Base-by-base conservation (phyloP, 1,140 invertebrate species). In the Schlechtendalia chinensis region DNA sequence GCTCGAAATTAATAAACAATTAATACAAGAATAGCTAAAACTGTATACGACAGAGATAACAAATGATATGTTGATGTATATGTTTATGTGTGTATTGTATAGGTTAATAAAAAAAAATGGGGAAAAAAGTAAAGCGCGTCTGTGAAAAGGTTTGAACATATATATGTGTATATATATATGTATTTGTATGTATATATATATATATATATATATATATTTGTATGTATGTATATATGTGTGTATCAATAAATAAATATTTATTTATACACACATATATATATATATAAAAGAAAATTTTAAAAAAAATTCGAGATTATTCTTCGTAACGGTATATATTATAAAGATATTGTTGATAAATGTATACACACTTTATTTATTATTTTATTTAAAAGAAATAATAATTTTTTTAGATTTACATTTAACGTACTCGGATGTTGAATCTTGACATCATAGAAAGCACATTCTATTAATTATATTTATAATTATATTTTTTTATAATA, bases 401-500 rank as follows among this genome's bases (percentile, higher is more conserved):
- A 77, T 59, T 77, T 77, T 77, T 77, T 59, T 77, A 77, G 74
- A 77, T 77, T 77, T 59, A 77, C 74, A 77, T 61, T 77, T 47
- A 77, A 61, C n/a, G 24, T 77, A 77, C 29, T 77, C 22, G 56
- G 54, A 32, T 61, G 74, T 77, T 56, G 32, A 77, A 59, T 77
- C 74, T 77, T 77, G 74, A 77, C 74, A 77, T 5, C 56, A 59
- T 77, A 77, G 74, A 77, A 77, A 77, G 74, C 74, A 77, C 74
- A 77, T 77, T 77, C 74, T 77, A 59, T 77, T 77, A 77, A 77
- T 77, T 77, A 77, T 74, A 74, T 74, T 74, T 56, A 74, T 74
- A 74, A 74, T 74, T 74, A 74, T 77, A 77, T 77, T 77, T 77
- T 77, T 77, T 77, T 77, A 77, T 77, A 77, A 77, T 77, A 77